Evolutionary conservation across 2,888 invertebrate species (phyloP).

Genomic region (Erannis defoliaria): DNA sequence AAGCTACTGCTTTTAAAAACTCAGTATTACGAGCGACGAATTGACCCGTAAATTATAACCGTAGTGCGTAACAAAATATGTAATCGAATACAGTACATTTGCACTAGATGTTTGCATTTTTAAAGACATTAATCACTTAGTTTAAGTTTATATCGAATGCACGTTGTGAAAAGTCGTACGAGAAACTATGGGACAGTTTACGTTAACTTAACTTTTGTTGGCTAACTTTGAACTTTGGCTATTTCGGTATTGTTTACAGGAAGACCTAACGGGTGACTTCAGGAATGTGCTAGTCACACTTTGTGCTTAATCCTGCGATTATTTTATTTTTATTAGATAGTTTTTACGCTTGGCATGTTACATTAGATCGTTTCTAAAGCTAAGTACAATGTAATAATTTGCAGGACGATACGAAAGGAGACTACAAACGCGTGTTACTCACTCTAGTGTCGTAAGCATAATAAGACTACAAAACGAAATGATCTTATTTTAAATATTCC

Average conservation of each 20-base stretch:
- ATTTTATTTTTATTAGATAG: constrained; percentile 62
- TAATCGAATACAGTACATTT: constrained; percentile 44
- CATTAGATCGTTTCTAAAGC: constrained; percentile 48
- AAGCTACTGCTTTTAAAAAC: constrained; percentile 68
- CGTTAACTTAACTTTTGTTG: constrained; percentile 48
- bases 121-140: constrained; percentile 65
- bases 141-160: constrained; percentile 63
- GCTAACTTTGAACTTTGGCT: constrained; percentile 66
- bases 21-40: constrained; percentile 68
- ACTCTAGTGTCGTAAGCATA: constrained; percentile 81
- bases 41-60: constrained; percentile 43
- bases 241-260: constrained; percentile 85
- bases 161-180: constrained; percentile 61
- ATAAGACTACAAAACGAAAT: constrained; percentile 63
- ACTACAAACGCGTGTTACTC: constrained; percentile 89
- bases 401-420: constrained; percentile 90
- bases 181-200: constrained; percentile 82
- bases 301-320: constrained; percentile 81
- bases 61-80: constrained; percentile 50
- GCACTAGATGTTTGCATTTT: constrained; percentile 60
- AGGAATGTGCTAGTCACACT: constrained; percentile 88
- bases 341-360: constrained; percentile 67
- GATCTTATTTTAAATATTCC: constrained; percentile 62
- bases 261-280: constrained; percentile 90
- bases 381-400: constrained; percentile 79